Evolutionary conservation across 2,888 invertebrate genomes (phyloP), one percentile per base, ranked within the genome.

Genomic region (Vannuccia rotundouncinata): DNA sequence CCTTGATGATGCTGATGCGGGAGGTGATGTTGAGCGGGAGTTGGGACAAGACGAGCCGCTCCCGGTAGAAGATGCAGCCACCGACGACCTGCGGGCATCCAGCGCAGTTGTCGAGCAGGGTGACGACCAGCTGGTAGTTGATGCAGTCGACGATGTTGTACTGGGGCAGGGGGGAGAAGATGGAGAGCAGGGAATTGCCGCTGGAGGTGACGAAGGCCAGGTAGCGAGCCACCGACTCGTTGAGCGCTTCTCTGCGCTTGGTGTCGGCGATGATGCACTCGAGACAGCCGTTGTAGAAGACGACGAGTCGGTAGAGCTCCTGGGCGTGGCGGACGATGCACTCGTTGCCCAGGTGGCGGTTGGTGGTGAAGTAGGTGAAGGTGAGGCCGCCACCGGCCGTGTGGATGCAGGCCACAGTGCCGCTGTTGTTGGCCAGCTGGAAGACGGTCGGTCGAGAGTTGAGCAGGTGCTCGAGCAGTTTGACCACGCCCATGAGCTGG

Each of bases 401-500:
- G 59, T 77, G 31, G 27, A 77, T 31, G 28, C 77, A 77, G 59
- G 59, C 77, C 27, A 77, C 59, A 22, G 27, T 77, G 66, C 66
- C 66, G 22, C 45, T 25, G 2, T 25, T 45, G 28, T 31, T 45
- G 28, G 31, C 77, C 77, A 77, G 31, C 10, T 31, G 10, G 59
- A 77, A 77, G 5, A 45, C 27, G 2, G 10, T 77, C 1, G 77
- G 77, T 2, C 45, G 59, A 17, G 77, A 77, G 27, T 77, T 31
- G 59, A 77, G 59, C 59, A 77, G 10, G 77, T 77, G 5, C 22
- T 31, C 31, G 2, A 77, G 59, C 1, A 77, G 31, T 27, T 77
- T 31, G 22, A 31, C 31, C 17, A 77, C 31, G 22, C 77, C 77
- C 77, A 77, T 77, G 5, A 77, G 22, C 27, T 77, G 77, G 27